These are phyloP conservation scores for Latrodectus geometricus DNA, from an alignment of 1,140 invertebrate genomes.

Conservation along the genomic window DNA sequence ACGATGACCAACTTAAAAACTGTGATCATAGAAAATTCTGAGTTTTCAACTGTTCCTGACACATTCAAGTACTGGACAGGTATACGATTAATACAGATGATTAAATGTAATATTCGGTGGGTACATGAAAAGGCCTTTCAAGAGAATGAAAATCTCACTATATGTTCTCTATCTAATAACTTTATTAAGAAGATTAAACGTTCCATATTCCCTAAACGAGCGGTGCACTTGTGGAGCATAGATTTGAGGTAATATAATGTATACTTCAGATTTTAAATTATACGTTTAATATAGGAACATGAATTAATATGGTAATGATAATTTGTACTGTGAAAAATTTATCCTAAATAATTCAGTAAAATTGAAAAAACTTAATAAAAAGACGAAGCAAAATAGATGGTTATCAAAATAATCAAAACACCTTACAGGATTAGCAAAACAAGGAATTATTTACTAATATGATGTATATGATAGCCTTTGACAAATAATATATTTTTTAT, in stretches of 20 bases:
- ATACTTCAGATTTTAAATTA: too few species aligned
- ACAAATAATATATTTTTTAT: too few species aligned
- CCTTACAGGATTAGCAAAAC: too few species aligned
- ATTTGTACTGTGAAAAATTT: neutral
- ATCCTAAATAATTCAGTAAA: neutral
- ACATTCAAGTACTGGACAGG: neutral
- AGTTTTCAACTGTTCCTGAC: neutral
- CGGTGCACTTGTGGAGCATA: constrained; percentile 8
- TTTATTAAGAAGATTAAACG: neutral
- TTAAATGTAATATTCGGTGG: neutral
- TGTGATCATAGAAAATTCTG: constrained; percentile 18
- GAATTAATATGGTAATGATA: too few species aligned
- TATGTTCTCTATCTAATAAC: constrained; percentile 35
- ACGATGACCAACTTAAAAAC: neutral
- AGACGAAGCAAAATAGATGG: too few species aligned
- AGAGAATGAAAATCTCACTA: constrained; percentile 7
- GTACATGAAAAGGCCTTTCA: constrained; percentile 8
- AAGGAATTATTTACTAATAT: too few species aligned
- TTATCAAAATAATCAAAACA: too few species aligned
- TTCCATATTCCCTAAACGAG: constrained; percentile 35
- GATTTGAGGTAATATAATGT: constrained; percentile 31
- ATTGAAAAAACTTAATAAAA: neutral
- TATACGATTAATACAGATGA: constrained; percentile 15
- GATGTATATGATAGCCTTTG: too few species aligned
- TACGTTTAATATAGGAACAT: too few species aligned